phyloP scores from a whole-genome alignment of 2,888 invertebrate genomes.

The Caenorhabditis imperialis region DNA sequence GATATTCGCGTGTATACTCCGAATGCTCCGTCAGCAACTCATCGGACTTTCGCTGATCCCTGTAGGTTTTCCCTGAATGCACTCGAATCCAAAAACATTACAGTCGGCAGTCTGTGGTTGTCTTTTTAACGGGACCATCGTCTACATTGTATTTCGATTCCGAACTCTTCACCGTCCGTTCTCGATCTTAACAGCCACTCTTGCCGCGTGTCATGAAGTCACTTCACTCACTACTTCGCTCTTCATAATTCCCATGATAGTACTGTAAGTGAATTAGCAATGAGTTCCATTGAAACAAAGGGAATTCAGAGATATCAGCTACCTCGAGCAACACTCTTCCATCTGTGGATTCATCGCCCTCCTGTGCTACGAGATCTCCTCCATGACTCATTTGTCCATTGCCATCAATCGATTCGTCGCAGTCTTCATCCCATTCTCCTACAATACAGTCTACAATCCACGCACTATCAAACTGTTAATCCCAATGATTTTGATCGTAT shows the following conservation, averaged over 20 bases:
- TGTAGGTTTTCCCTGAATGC: neutral
- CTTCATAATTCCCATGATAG: conserved; percentile 14
- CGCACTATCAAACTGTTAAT: conserved; percentile 10
- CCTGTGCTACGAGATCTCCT: conserved; percentile 16
- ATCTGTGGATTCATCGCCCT: conserved; percentile 11
- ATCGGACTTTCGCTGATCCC: conserved; percentile 16
- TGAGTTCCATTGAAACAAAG: neutral
- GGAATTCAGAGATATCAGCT: neutral
- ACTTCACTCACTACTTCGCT: neutral
- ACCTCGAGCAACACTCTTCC: conserved; percentile 10
- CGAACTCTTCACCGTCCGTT: conserved; percentile 29
- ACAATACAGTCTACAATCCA: conserved; percentile 26
- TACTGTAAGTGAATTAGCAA: conserved; percentile 8
- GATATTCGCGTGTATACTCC: too few relatives aligned
- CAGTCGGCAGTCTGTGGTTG: conserved; percentile 22
- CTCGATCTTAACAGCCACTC: conserved; percentile 20
- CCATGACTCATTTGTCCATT: conserved; percentile 15
- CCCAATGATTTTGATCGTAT: neutral
- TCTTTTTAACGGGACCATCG: conserved; percentile 21
- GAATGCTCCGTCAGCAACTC: conserved; percentile 19
- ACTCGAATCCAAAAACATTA: neutral
- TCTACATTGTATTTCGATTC: conserved; percentile 15
- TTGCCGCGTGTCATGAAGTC: conserved; percentile 17
- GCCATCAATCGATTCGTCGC: conserved; percentile 28
- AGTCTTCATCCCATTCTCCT: conserved; percentile 24